Percentiles rank a stretch among this genome's conserved stretches.
Conservation (phyloP, 2,888 invertebrate species). For the Peribatodes rhomboidaria region DNA sequence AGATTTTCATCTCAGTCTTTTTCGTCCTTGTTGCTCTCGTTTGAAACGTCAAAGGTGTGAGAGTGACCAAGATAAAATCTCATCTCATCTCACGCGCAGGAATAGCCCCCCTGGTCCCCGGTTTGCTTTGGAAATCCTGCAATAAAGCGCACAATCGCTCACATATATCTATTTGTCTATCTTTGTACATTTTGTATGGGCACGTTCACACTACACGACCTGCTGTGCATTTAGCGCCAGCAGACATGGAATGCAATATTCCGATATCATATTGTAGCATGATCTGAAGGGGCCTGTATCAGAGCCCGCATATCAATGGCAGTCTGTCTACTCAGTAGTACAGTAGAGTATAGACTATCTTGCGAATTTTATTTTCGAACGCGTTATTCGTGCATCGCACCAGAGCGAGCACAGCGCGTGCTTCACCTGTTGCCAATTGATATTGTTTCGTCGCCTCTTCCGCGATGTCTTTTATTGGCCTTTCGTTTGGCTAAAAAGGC, state of each 20-base stretch:
- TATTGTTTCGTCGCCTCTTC: slow-evolving; percentile 39
- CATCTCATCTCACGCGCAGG: no score
- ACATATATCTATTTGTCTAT: no score
- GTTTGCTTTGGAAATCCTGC: no score
- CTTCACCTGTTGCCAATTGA: slow-evolving; percentile 49
- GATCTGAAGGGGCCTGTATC: slow-evolving; percentile 28
- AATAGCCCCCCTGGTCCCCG: no score
- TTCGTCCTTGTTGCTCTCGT: no score
- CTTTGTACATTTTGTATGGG: no score
- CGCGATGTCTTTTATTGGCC: slow-evolving; percentile 42
- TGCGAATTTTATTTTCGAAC: slow-evolving; percentile 64
- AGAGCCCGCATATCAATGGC: slow-evolving; percentile 60
- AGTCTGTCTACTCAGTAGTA: slow-evolving; percentile 22
- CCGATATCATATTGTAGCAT: not conserved
- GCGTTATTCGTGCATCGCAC: slow-evolving; percentile 36
- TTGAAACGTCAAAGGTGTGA: no score
- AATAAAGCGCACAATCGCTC: no score
- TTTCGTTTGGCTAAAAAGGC: slow-evolving; percentile 26
- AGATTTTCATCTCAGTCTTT: no score
- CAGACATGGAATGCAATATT: not conserved
- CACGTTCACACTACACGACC: no score
- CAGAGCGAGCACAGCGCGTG: slow-evolving; percentile 22
- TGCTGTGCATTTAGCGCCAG: not conserved
- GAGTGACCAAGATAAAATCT: no score
- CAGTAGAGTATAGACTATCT: slow-evolving; percentile 42